phyloP scores from a whole-genome alignment of 2,797 vertebrate species.

The Sebastiscus albofasciatus region DNA sequence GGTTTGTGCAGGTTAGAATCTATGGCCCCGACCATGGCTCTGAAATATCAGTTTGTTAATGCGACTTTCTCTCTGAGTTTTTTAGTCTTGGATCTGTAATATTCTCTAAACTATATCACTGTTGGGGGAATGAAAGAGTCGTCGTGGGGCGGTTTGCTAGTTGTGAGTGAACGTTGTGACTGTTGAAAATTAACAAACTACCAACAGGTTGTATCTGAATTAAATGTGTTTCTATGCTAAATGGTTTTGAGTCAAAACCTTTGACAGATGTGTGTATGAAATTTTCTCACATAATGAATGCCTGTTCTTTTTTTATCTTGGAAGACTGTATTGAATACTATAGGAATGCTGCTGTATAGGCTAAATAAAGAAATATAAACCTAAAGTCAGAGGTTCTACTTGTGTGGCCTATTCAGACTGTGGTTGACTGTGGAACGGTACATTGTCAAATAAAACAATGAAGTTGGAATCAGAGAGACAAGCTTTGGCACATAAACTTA shows the following conservation, averaged over 20 bases:
- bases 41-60: no score
- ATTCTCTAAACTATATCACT: no score
- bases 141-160: accelerated
- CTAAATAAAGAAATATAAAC: neutral
- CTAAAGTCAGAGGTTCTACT: neutral
- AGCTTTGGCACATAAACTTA: neutral
- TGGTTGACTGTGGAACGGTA: neutral
- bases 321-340: neutral
- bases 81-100: no score
- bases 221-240: neutral
- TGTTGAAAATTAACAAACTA: accelerated
- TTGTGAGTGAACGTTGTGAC: accelerated
- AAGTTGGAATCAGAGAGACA: neutral
- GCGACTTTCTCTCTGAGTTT: no score
- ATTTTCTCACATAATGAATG: no score
- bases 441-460: neutral
- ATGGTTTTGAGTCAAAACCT: neutral
- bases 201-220: neutral
- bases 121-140: no score
- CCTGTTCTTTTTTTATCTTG: neutral
- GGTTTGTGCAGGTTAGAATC: no score
- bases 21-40: no score
- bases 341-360: neutral
- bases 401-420: neutral
- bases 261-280: no score